Percentiles rank a stretch among this genome's conserved stretches.
phyloP scores from a whole-genome alignment of 1,140 invertebrate species.

The Pachyrhynchus sulphureomaculatus region DNA sequence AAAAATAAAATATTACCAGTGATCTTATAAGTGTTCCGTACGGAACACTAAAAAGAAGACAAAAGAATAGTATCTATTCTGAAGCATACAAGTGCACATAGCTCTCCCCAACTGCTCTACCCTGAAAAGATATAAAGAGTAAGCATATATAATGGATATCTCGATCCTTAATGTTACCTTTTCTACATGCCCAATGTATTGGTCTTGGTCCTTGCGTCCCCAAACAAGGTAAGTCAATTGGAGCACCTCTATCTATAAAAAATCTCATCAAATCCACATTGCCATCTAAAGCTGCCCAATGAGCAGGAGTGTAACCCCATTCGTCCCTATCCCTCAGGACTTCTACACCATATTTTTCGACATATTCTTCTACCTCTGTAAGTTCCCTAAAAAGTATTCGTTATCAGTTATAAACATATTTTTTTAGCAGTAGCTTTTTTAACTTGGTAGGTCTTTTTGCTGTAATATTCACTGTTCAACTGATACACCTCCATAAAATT shows the following conservation, averaged over 20 bases:
- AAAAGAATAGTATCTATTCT: too few species aligned
- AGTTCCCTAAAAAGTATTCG: conserved; percentile 59
- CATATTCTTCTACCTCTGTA: conserved; percentile 71
- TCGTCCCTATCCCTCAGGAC: conserved; percentile 76
- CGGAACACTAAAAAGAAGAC: too few species aligned
- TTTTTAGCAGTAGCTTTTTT: not conserved
- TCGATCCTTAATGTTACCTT: too few species aligned
- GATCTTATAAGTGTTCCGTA: too few species aligned
- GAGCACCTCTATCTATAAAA: conserved; percentile 77
- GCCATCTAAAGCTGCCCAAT: conserved; percentile 88
- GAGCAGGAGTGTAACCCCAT: conserved; percentile 88
- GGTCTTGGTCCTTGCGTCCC: conserved; percentile 86
- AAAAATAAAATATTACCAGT: too few species aligned
- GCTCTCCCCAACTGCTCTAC: too few species aligned
- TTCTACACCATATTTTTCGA: conserved; percentile 73
- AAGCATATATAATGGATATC: too few species aligned
- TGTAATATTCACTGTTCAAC: too few species aligned
- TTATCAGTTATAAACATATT: not conserved
- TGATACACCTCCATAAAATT: too few species aligned
- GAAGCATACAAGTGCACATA: too few species aligned
- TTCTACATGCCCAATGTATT: conserved; percentile 86
- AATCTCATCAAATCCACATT: conserved; percentile 82
- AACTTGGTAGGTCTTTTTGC: not conserved
- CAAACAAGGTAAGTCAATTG: conserved; percentile 81
- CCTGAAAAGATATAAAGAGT: too few species aligned